Evolutionary conservation across 2,797 vertebrate species (phyloP).

Genomic region (Novumbra hubbsi): DNA sequence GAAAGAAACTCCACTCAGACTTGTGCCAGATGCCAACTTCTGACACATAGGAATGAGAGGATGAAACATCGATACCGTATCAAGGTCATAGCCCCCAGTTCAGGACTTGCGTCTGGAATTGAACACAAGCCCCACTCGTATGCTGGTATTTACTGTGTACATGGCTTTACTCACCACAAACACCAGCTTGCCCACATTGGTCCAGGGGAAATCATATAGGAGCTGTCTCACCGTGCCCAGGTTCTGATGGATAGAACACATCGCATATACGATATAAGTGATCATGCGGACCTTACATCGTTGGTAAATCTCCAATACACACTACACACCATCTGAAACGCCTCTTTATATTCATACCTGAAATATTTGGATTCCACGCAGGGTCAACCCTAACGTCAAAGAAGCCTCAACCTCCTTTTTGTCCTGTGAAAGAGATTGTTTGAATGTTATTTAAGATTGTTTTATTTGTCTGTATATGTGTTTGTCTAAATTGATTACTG

Average conservation of each 20-base stretch:
- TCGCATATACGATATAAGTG: not conserved
- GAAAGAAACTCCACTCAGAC: slow-evolving; percentile 11
- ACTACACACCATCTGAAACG: not conserved
- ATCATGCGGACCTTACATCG: not conserved
- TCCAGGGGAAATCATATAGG: slow-evolving; percentile 97
- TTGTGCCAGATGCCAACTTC: not conserved
- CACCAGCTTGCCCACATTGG: slow-evolving; percentile 95
- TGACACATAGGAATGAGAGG: not conserved
- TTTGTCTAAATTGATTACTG: slow-evolving; percentile 12
- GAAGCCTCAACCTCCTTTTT: slow-evolving; percentile 96
- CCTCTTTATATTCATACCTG: slow-evolving; percentile 73
- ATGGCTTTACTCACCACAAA: slow-evolving; percentile 89
- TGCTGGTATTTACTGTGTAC: not conserved
- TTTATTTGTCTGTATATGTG: not conserved
- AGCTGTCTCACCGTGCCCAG: slow-evolving; percentile 89
- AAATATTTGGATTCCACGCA: slow-evolving; percentile 96
- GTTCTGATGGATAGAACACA: slow-evolving; percentile 73
- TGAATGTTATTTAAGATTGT: not conserved
- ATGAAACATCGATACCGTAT: not conserved
- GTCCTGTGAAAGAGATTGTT: slow-evolving; percentile 73
- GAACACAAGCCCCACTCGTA: not conserved
- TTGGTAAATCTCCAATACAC: not conserved
- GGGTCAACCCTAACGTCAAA: slow-evolving; percentile 88
- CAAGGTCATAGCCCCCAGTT: not conserved
- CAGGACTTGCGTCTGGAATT: not conserved